phyloP scores from a whole-genome alignment of 2,888 invertebrate species.

The Flexamia atlantica region DNA sequence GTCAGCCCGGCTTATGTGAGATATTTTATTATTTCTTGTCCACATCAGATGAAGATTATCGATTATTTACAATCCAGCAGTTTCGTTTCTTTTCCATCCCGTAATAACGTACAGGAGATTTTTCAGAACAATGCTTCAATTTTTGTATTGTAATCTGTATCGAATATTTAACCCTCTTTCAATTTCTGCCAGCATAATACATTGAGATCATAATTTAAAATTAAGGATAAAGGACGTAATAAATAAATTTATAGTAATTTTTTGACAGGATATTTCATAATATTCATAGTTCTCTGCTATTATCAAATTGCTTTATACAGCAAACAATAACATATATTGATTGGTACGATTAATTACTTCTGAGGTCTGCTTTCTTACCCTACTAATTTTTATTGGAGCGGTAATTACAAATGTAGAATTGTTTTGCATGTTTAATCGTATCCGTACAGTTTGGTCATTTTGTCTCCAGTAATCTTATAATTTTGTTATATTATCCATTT shows the following conservation, averaged over 20 bases:
- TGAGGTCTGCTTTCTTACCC: not conserved
- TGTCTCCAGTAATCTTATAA: not conserved
- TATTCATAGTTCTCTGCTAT: too few relatives aligned
- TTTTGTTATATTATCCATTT: not conserved
- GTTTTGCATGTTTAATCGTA: not conserved
- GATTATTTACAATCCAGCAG: conserved; percentile 14
- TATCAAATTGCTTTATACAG: too few relatives aligned
- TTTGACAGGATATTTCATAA: too few relatives aligned
- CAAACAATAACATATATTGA: not conserved
- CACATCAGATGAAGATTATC: conserved; percentile 41
- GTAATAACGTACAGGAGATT: not conserved
- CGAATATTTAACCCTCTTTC: too few relatives aligned
- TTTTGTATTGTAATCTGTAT: too few relatives aligned
- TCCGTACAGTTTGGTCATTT: not conserved
- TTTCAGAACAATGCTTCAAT: too few relatives aligned
- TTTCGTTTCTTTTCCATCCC: conserved; percentile 9
- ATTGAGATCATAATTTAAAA: too few relatives aligned
- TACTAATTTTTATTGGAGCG: not conserved
- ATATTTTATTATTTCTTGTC: conserved; percentile 45
- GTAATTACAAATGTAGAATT: not conserved
- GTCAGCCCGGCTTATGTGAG: conserved; percentile 44
- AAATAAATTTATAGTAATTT: too few relatives aligned
- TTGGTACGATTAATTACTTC: not conserved
- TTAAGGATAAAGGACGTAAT: too few relatives aligned
- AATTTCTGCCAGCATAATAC: too few relatives aligned